phyloP scores from a whole-genome alignment of 1,140 invertebrate species.

The Drosophila parabipectinata region DNA sequence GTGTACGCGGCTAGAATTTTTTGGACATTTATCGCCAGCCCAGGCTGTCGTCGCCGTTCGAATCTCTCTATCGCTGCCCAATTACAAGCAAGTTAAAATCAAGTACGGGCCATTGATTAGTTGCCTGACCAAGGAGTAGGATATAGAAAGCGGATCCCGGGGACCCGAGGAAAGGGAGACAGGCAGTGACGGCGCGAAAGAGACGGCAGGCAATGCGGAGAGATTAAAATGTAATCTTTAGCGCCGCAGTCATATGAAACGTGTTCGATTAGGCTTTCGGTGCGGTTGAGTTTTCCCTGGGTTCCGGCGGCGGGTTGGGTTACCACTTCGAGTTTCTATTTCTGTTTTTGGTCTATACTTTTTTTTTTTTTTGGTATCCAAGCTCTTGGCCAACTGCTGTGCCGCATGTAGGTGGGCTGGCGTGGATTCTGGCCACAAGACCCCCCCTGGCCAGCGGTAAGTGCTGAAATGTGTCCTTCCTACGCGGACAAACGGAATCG shows the following conservation, averaged over 20 bases:
- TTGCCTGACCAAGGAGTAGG: conserved; percentile 29
- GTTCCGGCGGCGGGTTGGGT: not conserved
- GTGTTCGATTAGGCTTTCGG: conserved; percentile 74
- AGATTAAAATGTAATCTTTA: conserved; percentile 82
- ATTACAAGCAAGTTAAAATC: conserved; percentile 82
- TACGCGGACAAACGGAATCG: conserved; percentile 50
- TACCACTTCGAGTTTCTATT: conserved; percentile 11
- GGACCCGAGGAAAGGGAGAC: not conserved
- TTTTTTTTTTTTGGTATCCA: not conserved
- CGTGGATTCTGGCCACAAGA: conserved; percentile 30
- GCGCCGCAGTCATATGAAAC: conserved; percentile 79
- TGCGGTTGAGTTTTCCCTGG: conserved; percentile 8
- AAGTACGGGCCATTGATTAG: conserved; percentile 79
- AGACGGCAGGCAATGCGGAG: conserved; percentile 19
- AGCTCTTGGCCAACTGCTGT: conserved; percentile 65
- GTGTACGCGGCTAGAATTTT: conserved; percentile 73
- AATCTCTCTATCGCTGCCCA: conserved; percentile 68
- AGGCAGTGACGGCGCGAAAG: not conserved
- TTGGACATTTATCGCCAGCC: conserved; percentile 70
- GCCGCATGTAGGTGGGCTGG: conserved; percentile 61
- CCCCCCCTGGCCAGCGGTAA: conserved; percentile 59
- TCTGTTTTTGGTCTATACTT: not conserved
- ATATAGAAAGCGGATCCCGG: not conserved
- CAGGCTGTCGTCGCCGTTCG: conserved; percentile 48
- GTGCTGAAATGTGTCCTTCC: conserved; percentile 69